A percentile compares a stretch with the other conserved stretches of the same genome.
Conservation (phyloP, 2,113 vertebrate species). For the Dunckerocampus dactyliophorus region DNA sequence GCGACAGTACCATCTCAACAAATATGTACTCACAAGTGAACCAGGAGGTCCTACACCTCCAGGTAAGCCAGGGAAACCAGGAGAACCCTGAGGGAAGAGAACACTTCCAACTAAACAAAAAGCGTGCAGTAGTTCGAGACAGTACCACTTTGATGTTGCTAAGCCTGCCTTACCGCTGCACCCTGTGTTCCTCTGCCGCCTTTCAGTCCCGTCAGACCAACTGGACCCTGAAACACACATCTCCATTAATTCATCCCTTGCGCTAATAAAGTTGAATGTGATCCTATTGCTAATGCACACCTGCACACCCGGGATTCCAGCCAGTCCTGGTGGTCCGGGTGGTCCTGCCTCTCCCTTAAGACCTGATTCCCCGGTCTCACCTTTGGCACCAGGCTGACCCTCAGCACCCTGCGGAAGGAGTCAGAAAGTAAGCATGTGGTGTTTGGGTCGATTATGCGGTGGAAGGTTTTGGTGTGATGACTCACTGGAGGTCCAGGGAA, state of each 20-base stretch:
- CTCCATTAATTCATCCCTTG: background rate
- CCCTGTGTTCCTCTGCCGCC: constrained; percentile 94
- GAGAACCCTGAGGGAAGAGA: constrained; percentile 77
- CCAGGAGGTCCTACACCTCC: constrained; percentile 89
- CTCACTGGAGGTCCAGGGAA: constrained; percentile 90
- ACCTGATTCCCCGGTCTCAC: constrained; percentile 88
- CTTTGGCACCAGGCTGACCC: constrained; percentile 94
- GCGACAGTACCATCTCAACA: background rate
- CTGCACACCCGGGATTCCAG: constrained; percentile 84
- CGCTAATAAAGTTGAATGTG: background rate
- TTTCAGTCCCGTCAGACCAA: constrained; percentile 89
- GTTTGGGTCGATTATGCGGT: background rate
- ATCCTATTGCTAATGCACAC: constrained; percentile 51
- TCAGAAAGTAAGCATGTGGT: background rate
- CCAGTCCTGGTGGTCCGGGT: constrained; percentile 86
- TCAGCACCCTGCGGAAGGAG: constrained; percentile 80
- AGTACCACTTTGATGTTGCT: background rate
- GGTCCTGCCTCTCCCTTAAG: constrained; percentile 89
- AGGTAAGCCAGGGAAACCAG: constrained; percentile 92
- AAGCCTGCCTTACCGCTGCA: constrained; percentile 78
- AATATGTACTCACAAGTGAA: constrained; percentile 78
- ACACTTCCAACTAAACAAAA: background rate
- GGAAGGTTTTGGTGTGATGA: constrained; percentile 5
- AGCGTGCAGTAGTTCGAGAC: background rate
- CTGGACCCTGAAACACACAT: constrained; percentile 75